A percentile compares a stretch with the other conserved stretches of the same genome.
phyloP scores from a whole-genome alignment of 2,113 vertebrate species.

The Bothrops jararaca region DNA sequence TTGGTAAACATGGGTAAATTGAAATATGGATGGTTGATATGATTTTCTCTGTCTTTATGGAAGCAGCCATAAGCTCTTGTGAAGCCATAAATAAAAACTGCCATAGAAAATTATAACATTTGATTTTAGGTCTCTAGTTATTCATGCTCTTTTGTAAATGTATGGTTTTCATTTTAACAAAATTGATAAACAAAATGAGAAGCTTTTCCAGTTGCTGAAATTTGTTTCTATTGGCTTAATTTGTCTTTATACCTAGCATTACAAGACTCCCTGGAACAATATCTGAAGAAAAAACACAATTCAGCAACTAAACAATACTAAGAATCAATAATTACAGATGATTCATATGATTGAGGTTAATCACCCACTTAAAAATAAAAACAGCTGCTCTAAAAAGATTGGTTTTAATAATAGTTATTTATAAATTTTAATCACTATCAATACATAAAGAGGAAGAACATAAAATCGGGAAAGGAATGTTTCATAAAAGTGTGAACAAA shows the following conservation, averaged over 20 bases:
- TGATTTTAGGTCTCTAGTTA: neutral
- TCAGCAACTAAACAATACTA: neutral
- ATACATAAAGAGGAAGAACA: neutral
- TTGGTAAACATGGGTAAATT: neutral
- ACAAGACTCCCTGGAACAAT: constrained; percentile 15
- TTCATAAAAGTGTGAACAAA: neutral
- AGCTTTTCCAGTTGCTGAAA: constrained; percentile 6
- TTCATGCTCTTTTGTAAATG: constrained; percentile 14
- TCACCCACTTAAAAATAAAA: neutral
- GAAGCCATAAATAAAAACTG: neutral
- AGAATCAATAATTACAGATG: neutral
- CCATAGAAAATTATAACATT: neutral
- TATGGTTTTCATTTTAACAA: neutral
- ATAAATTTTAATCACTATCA: neutral
- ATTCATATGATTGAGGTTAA: neutral
- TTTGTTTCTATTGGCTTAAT: neutral
- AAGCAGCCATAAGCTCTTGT: neutral
- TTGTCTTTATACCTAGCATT: constrained; percentile 9
- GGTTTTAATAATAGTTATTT: neutral
- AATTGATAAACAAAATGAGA: constrained; percentile 19
- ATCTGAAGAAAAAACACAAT: neutral
- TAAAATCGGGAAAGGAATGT: neutral
- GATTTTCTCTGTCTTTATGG: neutral
- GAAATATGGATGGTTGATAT: neutral
- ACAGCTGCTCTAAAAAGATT: neutral